Evolutionary conservation across 2,113 vertebrate genomes (phyloP).

Genomic region (Phrynosoma blainvillii): DNA sequence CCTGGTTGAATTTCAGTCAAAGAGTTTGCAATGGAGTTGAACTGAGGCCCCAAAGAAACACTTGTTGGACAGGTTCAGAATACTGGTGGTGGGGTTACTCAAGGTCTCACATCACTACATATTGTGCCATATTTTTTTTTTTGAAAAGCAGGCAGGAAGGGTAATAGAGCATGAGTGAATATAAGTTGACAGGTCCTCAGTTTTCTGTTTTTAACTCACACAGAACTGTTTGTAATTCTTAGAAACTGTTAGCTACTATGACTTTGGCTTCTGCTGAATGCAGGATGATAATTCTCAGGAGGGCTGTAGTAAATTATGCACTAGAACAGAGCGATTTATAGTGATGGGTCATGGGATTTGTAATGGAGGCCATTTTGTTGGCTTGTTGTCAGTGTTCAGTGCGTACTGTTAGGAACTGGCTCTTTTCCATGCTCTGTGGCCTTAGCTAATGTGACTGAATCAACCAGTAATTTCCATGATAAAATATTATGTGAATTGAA

Average conservation of each 20-base stretch:
- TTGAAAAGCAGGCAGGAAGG: not conserved
- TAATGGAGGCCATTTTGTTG: not conserved
- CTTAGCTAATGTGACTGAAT: not conserved
- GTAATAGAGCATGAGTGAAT: constrained; percentile 22
- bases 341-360: not conserved
- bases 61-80: not conserved
- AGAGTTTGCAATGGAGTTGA: constrained; percentile 14
- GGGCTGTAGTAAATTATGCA: constrained; percentile 4
- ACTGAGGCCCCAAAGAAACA: not conserved
- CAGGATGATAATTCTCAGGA: not conserved
- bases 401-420: not conserved
- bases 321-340: constrained; percentile 9
- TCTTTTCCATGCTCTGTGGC: not conserved
- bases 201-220: constrained; percentile 12
- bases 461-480: not conserved
- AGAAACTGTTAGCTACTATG: constrained; percentile 4
- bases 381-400: not conserved
- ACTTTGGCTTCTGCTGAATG: not conserved
- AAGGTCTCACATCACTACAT: not conserved
- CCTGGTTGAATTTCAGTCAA: constrained; percentile 16
- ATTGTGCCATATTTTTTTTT: not conserved
- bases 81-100: not conserved
- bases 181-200: constrained; percentile 15
- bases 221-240: not conserved
- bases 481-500: not conserved